phyloP scores from a whole-genome alignment of 2,113 vertebrate genomes.

The Oxyura jamaicensis region DNA sequence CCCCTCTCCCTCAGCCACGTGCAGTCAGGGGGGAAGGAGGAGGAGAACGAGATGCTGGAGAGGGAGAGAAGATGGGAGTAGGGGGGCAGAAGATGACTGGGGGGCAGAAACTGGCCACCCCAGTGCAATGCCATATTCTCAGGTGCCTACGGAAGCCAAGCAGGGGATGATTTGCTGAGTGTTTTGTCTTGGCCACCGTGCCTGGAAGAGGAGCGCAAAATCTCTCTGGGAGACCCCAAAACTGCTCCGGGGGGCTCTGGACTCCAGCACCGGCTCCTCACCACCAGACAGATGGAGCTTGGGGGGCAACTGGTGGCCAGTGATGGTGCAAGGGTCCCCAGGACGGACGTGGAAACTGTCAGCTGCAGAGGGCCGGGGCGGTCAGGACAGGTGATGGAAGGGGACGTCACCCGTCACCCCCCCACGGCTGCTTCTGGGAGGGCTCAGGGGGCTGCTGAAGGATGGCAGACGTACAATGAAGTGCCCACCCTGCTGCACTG shows the following conservation, averaged over 20 bases:
- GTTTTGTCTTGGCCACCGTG: neutral
- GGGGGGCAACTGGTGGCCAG: fast-evolving
- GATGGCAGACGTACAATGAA: neutral
- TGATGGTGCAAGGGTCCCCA: fast-evolving
- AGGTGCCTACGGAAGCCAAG: neutral
- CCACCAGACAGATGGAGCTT: neutral
- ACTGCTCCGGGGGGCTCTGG: neutral
- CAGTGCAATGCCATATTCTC: neutral
- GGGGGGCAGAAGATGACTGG: neutral
- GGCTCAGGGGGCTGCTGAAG: neutral
- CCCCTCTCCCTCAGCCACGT: neutral
- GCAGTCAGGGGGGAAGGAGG: neutral
- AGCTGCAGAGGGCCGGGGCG: neutral
- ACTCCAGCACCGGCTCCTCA: neutral
- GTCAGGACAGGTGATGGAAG: neutral
- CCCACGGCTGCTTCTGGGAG: neutral
- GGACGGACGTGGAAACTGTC: neutral
- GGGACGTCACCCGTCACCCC: neutral
- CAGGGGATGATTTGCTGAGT: neutral
- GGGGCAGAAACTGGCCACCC: neutral
- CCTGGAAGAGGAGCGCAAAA: neutral
- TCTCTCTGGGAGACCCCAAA: neutral
- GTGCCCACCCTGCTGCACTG: neutral
- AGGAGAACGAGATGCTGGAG: fast-evolving
- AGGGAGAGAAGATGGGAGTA: neutral